Conservation (phyloP, 1,140 invertebrate species). For the Calephelis nemesis region DNA sequence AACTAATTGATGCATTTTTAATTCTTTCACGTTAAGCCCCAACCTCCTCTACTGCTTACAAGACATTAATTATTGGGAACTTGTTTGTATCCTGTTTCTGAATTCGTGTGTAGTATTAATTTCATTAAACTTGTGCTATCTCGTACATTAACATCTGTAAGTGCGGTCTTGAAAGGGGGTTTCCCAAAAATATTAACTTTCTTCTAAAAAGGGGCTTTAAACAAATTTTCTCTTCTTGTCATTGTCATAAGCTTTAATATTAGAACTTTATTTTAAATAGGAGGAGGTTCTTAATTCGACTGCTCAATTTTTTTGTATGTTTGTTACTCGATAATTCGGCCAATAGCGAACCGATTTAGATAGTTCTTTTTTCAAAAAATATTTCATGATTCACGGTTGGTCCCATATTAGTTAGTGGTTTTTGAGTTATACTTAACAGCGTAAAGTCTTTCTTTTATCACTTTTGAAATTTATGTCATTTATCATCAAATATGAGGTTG, state of each 20-base stretch:
- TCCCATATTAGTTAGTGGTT: too few relatives aligned
- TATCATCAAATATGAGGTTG: too few relatives aligned
- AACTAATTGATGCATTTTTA: background rate
- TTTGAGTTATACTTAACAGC: too few relatives aligned
- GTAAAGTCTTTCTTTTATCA: too few relatives aligned
- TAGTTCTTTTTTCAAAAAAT: too few relatives aligned
- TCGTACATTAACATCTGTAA: background rate
- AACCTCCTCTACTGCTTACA: constrained; percentile 3
- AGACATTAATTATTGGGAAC: constrained; percentile 27
- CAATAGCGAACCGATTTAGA: too few relatives aligned
- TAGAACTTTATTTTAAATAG: too few relatives aligned
- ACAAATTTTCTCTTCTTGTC: background rate
- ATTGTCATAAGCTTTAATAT: background rate
- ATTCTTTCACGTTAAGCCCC: background rate
- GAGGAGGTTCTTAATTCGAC: too few relatives aligned
- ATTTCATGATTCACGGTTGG: too few relatives aligned
- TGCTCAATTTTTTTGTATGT: too few relatives aligned
- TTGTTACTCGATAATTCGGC: too few relatives aligned
- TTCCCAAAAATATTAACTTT: background rate
- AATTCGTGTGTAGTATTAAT: constrained; percentile 5
- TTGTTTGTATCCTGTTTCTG: constrained; percentile 16
- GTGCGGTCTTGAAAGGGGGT: background rate
- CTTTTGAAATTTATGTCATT: too few relatives aligned
- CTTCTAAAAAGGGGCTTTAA: background rate
- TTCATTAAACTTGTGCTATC: background rate